A percentile compares a stretch with the other conserved stretches of the same genome.
These are phyloP conservation scores for Drosophila eugracilis DNA, from an alignment of 1,140 invertebrate genomes.

Conservation along the genomic window DNA sequence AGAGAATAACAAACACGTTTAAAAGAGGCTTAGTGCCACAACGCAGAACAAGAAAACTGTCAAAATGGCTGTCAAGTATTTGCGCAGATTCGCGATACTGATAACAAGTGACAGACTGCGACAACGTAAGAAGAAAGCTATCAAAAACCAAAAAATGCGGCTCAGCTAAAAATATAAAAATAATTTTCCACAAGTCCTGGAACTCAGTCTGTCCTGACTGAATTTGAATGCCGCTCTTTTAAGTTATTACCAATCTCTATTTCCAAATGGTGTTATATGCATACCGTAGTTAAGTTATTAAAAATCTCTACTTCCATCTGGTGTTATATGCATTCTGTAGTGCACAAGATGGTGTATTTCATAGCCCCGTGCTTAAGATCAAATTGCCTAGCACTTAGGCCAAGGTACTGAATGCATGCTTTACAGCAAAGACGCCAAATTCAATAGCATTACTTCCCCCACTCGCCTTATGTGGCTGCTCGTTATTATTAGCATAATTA, in stretches of 20 bases:
- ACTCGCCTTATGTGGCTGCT: conserved; percentile 51
- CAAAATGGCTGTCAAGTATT: conserved; percentile 53
- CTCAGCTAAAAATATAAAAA: neutral
- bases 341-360: conserved; percentile 3
- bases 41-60: conserved; percentile 40
- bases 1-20: conserved; percentile 17
- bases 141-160: neutral
- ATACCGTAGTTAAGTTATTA: conserved; percentile 17
- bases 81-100: conserved; percentile 43
- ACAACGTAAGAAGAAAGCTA: conserved; percentile 5
- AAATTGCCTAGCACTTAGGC: conserved; percentile 69
- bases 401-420: conserved; percentile 51
- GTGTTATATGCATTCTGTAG: conserved; percentile 8
- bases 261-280: conserved; percentile 22
- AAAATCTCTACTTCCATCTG: conserved; percentile 29
- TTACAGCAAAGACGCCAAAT: conserved; percentile 51
- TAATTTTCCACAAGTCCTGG: too few species aligned
- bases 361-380: conserved; percentile 37
- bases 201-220: too few species aligned
- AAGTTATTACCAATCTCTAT: conserved; percentile 18
- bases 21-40: conserved; percentile 51
- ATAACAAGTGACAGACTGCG: conserved; percentile 42
- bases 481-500: conserved; percentile 84
- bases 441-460: conserved; percentile 24
- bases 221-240: neutral